Conservation (phyloP, 2,797 vertebrate genomes). For the Balearica regulorum region DNA sequence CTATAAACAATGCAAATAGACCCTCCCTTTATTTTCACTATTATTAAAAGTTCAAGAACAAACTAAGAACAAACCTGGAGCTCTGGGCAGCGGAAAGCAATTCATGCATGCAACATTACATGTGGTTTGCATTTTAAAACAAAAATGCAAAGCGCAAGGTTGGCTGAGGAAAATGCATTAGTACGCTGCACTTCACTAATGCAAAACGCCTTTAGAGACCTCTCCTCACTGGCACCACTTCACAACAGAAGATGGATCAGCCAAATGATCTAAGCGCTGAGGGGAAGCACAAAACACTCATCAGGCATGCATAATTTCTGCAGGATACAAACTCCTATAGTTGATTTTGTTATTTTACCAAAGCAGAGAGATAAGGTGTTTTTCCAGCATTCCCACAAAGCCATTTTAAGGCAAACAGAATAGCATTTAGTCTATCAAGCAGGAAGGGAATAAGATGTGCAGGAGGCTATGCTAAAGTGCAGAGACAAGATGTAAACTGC, state of each 20-base stretch:
- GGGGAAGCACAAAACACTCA: background rate
- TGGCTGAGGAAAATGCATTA: background rate
- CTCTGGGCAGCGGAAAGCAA: background rate
- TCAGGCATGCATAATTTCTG: background rate
- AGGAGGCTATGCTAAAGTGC: background rate
- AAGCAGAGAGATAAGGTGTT: background rate
- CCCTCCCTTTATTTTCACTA: constrained; percentile 18
- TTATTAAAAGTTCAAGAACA: background rate
- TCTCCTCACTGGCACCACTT: background rate
- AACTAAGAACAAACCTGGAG: background rate
- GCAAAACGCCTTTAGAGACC: background rate
- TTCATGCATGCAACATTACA: background rate
- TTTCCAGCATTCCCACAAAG: constrained; percentile 7
- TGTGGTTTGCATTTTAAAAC: background rate
- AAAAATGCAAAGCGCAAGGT: background rate
- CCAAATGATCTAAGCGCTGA: background rate
- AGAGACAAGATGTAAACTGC: constrained; percentile 1
- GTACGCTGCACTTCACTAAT: background rate
- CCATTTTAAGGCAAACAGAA: background rate
- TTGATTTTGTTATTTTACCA: background rate
- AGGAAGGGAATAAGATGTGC: background rate
- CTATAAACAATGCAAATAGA: constrained; percentile 21
- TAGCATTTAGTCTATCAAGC: background rate
- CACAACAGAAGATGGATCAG: background rate
- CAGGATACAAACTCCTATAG: background rate